phyloP scores from a whole-genome alignment of 2,888 invertebrate genomes.

The Protophormia terraenovae region DNA sequence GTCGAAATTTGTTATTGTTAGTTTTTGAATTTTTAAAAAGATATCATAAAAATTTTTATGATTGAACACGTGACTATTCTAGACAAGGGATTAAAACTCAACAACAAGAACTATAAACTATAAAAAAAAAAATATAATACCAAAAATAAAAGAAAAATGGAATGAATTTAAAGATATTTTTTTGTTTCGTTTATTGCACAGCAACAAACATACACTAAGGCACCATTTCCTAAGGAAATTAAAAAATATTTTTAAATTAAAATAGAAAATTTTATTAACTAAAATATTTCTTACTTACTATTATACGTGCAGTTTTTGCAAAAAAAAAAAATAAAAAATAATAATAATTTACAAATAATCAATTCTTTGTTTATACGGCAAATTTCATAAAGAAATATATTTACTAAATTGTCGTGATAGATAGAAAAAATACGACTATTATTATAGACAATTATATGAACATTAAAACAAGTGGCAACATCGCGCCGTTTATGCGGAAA shows the following conservation, averaged over 20 bases:
- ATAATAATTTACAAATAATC: too few relatives aligned
- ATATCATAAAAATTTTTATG: slow-evolving; percentile 55
- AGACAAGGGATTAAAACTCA: slow-evolving; percentile 23
- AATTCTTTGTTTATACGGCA: too few relatives aligned
- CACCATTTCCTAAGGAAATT: background rate
- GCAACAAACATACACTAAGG: background rate
- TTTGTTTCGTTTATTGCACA: background rate
- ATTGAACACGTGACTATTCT: slow-evolving; percentile 60
- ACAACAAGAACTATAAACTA: slow-evolving; percentile 22
- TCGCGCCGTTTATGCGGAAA: too few relatives aligned
- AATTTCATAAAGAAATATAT: too few relatives aligned
- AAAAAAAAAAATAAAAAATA: too few relatives aligned
- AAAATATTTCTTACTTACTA: too few relatives aligned
- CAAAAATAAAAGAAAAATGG: slow-evolving; percentile 23
- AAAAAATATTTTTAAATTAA: background rate
- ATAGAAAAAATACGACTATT: too few relatives aligned
- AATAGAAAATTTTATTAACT: too few relatives aligned
- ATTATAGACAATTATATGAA: too few relatives aligned
- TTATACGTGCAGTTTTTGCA: too few relatives aligned
- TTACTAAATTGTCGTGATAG: too few relatives aligned
- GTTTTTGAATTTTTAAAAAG: slow-evolving; percentile 46
- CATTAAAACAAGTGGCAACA: too few relatives aligned
- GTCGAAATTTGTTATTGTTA: slow-evolving; percentile 17
- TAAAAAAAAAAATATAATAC: background rate
- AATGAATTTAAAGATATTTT: slow-evolving; percentile 18